These are phyloP conservation scores for Athrips mouffetella DNA, from an alignment of 2,888 invertebrate genomes.

Conservation along the genomic window DNA sequence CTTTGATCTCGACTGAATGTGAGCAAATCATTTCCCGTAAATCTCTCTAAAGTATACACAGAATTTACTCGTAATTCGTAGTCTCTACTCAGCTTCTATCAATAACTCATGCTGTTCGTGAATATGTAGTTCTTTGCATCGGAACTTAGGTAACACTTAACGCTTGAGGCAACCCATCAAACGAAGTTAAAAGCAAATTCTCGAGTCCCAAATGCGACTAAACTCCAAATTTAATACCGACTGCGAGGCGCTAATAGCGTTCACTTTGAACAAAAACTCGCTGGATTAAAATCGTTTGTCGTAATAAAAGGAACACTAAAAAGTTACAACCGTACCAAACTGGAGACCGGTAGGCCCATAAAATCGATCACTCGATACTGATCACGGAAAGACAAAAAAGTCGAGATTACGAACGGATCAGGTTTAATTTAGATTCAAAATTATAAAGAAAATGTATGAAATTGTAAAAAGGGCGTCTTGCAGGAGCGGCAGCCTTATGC, in stretches of 20 bases:
- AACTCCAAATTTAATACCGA: conserved; percentile 67
- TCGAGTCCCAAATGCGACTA: conserved; percentile 62
- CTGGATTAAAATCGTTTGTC: conserved; percentile 79
- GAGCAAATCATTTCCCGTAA: conserved; percentile 4
- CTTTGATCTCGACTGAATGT: conserved; percentile 20
- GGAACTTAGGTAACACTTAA: conserved; percentile 37
- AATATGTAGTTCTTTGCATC: conserved; percentile 39
- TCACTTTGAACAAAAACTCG: conserved; percentile 70
- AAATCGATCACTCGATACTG: conserved; percentile 73
- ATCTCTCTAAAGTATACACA: neutral
- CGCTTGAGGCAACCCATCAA: conserved; percentile 54
- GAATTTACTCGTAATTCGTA: neutral
- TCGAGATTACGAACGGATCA: conserved; percentile 49
- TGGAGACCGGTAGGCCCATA: conserved; percentile 68
- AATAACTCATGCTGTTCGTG: conserved; percentile 37
- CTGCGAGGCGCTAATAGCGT: conserved; percentile 66
- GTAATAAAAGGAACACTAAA: conserved; percentile 76
- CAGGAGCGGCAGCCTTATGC: conserved; percentile 40
- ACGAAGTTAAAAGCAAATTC: conserved; percentile 68
- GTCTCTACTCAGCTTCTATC: conserved; percentile 22
- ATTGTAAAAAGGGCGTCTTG: conserved; percentile 44
- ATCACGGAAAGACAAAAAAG: conserved; percentile 63
- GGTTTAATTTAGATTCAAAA: conserved; percentile 56
- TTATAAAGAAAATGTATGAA: conserved; percentile 58
- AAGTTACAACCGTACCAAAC: conserved; percentile 72